These are phyloP conservation scores for Diloba caeruleocephala DNA, from an alignment of 2,888 invertebrate species.

Conservation along the genomic window DNA sequence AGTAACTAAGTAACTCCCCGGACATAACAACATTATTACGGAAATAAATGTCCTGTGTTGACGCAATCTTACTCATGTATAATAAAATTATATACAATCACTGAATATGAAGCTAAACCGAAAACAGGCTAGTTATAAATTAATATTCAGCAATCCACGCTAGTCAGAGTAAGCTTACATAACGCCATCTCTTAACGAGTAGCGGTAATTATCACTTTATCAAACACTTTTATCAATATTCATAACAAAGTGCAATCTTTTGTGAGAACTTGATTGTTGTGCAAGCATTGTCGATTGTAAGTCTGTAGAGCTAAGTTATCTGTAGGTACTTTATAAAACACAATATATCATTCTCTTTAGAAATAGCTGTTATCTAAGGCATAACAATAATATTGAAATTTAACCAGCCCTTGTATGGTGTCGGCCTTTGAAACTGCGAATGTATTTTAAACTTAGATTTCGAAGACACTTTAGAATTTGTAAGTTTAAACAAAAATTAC, in stretches of 20 bases:
- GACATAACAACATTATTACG: slow-evolving; percentile 12
- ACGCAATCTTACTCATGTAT: not conserved
- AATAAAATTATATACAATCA: too few species aligned
- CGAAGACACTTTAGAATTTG: too few species aligned
- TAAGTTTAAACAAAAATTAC: too few species aligned
- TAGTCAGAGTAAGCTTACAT: slow-evolving; percentile 35
- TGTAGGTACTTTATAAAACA: not conserved
- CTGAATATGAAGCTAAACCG: too few species aligned
- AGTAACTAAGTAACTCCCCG: slow-evolving; percentile 2
- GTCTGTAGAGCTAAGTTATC: too few species aligned
- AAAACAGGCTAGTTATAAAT: too few species aligned
- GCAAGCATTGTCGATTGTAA: slow-evolving; percentile 3
- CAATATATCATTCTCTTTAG: too few species aligned
- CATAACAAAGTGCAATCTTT: slow-evolving; percentile 7
- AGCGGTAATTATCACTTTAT: slow-evolving; percentile 43
- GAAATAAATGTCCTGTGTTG: slow-evolving; percentile 7
- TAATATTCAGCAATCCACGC: not conserved
- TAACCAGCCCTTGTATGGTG: too few species aligned
- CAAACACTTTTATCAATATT: slow-evolving; percentile 2
- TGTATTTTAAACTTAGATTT: too few species aligned
- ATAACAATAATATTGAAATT: too few species aligned
- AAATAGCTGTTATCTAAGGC: too few species aligned
- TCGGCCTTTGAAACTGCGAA: too few species aligned
- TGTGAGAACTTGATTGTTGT: slow-evolving; percentile 15
- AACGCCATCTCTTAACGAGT: slow-evolving; percentile 70